phyloP scores from a whole-genome alignment of 2,113 vertebrate species.

The Phaetusa simplex region DNA sequence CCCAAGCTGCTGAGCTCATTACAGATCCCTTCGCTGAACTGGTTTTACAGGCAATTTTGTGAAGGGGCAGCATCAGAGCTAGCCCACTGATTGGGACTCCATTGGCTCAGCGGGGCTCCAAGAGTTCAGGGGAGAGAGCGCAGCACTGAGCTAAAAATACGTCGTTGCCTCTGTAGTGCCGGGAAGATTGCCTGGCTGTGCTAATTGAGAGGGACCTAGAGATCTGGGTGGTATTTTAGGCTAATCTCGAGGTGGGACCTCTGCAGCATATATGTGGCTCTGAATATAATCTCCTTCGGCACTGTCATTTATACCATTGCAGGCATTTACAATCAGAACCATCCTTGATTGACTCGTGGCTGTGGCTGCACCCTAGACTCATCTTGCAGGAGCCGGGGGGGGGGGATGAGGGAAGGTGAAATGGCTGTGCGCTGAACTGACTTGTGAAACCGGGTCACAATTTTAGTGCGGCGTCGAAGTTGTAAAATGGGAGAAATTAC shows the following conservation, averaged over 20 bases:
- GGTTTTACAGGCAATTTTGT: conserved; percentile 70
- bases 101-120: conserved; percentile 72
- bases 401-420: neutral
- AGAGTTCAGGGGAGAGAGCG: conserved; percentile 62
- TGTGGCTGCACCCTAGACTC: neutral
- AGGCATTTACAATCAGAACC: conserved; percentile 63
- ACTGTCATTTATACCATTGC: conserved; percentile 49
- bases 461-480: neutral
- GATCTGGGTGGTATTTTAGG: conserved; percentile 68
- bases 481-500: neutral
- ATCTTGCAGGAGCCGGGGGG: neutral
- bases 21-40: conserved; percentile 54
- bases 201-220: conserved; percentile 63
- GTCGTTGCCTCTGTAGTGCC: conserved; percentile 41
- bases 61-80: conserved; percentile 71
- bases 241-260: conserved; percentile 66
- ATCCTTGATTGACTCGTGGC: conserved; percentile 32
- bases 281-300: conserved; percentile 59
- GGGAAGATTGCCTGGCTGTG: conserved; percentile 50
- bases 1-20: conserved; percentile 60
- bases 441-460: neutral
- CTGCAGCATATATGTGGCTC: conserved; percentile 6
- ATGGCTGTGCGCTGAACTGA: neutral
- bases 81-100: conserved; percentile 75
- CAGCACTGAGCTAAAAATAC: conserved; percentile 60